Percentiles rank a stretch among this genome's conserved stretches.
Evolutionary conservation across 2,888 invertebrate genomes (phyloP).

Genomic region (Drosophila heteroneura): DNA sequence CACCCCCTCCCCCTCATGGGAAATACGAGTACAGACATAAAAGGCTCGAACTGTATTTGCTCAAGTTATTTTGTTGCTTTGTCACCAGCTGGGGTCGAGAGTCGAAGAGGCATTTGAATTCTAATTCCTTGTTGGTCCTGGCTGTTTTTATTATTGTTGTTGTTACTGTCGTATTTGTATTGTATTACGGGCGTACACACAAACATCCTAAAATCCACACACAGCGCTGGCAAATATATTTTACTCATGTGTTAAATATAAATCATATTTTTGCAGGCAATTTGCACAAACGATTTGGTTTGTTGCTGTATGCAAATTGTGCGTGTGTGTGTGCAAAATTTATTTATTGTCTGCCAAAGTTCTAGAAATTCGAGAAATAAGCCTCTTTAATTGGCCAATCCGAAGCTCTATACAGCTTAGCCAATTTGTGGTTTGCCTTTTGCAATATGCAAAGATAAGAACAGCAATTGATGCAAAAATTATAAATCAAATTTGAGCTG

Average conservation of each 20-base stretch:
- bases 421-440: conserved; percentile 8
- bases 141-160: conserved; percentile 15
- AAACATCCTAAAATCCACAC: not conserved
- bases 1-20: not conserved
- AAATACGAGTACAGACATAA: conserved; percentile 26
- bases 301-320: conserved; percentile 35
- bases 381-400: conserved; percentile 49
- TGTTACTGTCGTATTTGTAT: conserved; percentile 64
- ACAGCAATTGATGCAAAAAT: conserved; percentile 2
- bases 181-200: conserved; percentile 61
- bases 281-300: conserved; percentile 77
- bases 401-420: conserved; percentile 3
- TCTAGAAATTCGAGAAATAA: conserved; percentile 23
- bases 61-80: conserved; percentile 70
- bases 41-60: conserved; percentile 60
- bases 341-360: conserved; percentile 53
- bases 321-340: conserved; percentile 39
- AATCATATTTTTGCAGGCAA: conserved; percentile 76
- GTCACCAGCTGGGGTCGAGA: conserved; percentile 60
- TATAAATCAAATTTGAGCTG: not conserved
- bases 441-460: conserved; percentile 16
- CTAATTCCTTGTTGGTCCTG: conserved; percentile 40
- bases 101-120: conserved; percentile 41
- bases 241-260: conserved; percentile 70
- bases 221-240: conserved; percentile 55